Base-by-base conservation (phyloP, 2,888 invertebrate genomes). In the Temnothorax rugatulus region DNA sequence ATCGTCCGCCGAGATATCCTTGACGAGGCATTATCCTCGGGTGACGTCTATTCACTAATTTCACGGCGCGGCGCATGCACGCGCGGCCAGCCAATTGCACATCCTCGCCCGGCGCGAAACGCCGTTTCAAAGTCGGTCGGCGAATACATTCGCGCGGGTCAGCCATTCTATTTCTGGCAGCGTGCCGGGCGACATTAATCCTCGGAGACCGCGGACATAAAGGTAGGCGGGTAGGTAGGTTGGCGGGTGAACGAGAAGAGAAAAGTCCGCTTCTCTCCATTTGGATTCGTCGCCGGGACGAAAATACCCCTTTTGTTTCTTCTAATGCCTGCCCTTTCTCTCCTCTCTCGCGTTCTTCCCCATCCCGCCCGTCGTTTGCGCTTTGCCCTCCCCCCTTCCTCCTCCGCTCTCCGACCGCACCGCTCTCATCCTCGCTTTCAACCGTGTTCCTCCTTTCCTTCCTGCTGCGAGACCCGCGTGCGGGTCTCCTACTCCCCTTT, bases 131-230 rank as follows among this genome's bases (percentile, higher is more conserved):
- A 88, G 84, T 81, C 84, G 84, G 54, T 41, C 29, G 15, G 83
- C 47, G 38, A 81, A 81, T 81, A 85, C 88, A 87, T 90, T 88
- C 88, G 88, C 88, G 84, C 88, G 88, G 92, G 92, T 92, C 91
- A 92, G 92, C 89, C 91, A 89, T 89, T 89, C 90, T 87, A 91
- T 91, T 93, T 93, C 93, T 93, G 93, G 93, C 93, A 93, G 85
- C 82, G 86, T 91, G 93, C 93, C 93, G 91, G 85, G 89, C 86
- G 91, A 91, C 93, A 92, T 93, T 93, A 93, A 93, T 94, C 93
- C 93, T 92, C 85, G 84, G 90, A 87, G 90, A 87, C 85, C 87
- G 86, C 86, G 87, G 85, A 82, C 88, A 89, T 87, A 91, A 90
- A 91, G 88, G 88, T 85, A 87, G 85, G 82, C 84, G 76, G 84